These are phyloP conservation scores for Drosophila phalerata DNA, from an alignment of 2,888 invertebrate genomes.

Conservation along the genomic window DNA sequence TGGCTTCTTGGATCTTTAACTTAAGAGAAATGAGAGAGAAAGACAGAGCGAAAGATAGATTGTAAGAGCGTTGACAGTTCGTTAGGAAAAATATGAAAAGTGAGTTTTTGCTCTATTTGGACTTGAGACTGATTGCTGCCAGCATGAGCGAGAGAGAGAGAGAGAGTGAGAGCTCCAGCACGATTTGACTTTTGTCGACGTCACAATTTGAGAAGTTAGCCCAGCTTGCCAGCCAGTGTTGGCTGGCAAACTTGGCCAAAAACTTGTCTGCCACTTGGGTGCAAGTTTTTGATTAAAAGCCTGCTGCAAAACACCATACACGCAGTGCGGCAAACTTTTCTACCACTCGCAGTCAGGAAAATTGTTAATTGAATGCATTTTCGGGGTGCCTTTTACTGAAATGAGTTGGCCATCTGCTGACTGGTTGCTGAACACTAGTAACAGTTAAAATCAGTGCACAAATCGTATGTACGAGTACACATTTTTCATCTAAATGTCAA, in stretches of 20 bases:
- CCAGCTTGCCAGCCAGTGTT: conserved; percentile 18
- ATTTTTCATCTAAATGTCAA: too few relatives aligned
- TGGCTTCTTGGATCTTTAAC: not conserved
- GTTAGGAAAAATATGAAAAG: not conserved
- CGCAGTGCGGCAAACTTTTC: conserved; percentile 54
- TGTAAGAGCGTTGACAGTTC: conserved; percentile 33
- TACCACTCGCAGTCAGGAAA: conserved; percentile 43
- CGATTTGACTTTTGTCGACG: conserved; percentile 79
- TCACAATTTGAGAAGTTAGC: conserved; percentile 76
- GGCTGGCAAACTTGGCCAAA: conserved; percentile 65
- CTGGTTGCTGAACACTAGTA: conserved; percentile 7
- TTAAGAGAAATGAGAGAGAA: not conserved
- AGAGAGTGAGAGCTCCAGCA: conserved; percentile 48
- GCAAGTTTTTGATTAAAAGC: conserved; percentile 81
- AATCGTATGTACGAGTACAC: not conserved
- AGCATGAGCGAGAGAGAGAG: conserved; percentile 25
- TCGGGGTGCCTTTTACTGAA: conserved; percentile 42
- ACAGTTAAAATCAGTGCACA: conserved; percentile 2
- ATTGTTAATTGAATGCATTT: conserved; percentile 80
- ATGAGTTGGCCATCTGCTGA: conserved; percentile 30
- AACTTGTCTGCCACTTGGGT: conserved; percentile 71
- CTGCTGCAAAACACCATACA: conserved; percentile 58
- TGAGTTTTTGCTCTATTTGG: conserved; percentile 18
- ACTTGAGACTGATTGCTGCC: conserved; percentile 65
- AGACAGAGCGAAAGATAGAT: not conserved